Conservation (phyloP, 2,797 vertebrate genomes). For the Enteromius afrohamiltoni region DNA sequence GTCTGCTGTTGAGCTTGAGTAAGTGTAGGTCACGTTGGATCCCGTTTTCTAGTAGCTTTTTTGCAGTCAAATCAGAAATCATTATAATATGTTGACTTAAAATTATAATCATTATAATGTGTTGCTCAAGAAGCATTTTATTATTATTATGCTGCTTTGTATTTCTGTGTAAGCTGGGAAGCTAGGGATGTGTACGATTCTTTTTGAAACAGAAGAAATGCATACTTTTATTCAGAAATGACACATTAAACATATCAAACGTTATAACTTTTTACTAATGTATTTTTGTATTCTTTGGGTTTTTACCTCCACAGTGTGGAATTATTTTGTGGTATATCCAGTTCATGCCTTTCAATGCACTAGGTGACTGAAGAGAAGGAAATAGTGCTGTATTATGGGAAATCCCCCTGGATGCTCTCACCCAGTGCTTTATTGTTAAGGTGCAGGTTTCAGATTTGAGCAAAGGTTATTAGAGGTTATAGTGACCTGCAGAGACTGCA, state of each 20-base stretch:
- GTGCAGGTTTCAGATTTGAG: not conserved
- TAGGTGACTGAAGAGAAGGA: conserved; percentile 12
- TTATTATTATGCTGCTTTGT: not conserved
- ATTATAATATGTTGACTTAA: not conserved
- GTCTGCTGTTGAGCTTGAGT: not conserved
- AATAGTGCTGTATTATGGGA: conserved; percentile 8
- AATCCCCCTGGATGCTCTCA: not conserved
- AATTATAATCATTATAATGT: not conserved
- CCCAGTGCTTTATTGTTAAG: conserved; percentile 15
- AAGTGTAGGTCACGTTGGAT: not conserved
- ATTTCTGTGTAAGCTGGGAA: not conserved
- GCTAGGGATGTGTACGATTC: too few species aligned
- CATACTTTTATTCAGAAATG: not conserved
- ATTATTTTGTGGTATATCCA: not conserved
- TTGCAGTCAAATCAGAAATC: not conserved
- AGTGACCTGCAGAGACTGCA: not conserved
- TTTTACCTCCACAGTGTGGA: not conserved
- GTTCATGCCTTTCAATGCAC: not conserved
- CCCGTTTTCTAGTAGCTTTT: not conserved
- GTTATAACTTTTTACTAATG: not conserved
- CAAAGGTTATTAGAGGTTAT: conserved; percentile 17
- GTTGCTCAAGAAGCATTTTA: not conserved
- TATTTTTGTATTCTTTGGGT: not conserved
- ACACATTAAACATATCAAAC: not conserved
- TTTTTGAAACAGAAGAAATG: not conserved